Evolutionary conservation across 2,888 invertebrate genomes (phyloP), one percentile per base, ranked within the genome.

Genomic region (Oligia latruncula): DNA sequence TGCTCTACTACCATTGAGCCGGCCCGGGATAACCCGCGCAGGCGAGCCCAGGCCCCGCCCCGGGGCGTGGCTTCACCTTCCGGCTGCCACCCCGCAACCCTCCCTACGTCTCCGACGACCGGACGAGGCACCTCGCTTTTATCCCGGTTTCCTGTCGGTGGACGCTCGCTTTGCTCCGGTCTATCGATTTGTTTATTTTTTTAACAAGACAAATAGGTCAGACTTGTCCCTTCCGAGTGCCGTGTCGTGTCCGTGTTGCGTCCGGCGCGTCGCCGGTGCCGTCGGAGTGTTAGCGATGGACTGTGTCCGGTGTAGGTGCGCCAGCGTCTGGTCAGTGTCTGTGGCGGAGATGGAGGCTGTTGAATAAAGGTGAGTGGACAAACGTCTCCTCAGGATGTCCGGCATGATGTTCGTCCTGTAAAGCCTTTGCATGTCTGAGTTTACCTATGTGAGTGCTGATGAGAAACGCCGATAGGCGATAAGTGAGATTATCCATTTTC

Each of bases 121-220:
- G 93, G 93, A 93, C 93, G 93, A 87, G 90, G 91, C 93, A 91
- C 92, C 93, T 95, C 95, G 94, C 96, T 96, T 96, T 97, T 97
- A 97, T 96, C 94, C 94, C 93, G 93, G 96, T 93, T 96, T 97
- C 96, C 96, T 96, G 96, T 96, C 95, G 95, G 93, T 94, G 95
- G 93, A 94, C 96, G 95, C 96, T 94, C 95, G 96, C 95, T 92
- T 95, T 94, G 93, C 95, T 88, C 90, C 93, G 93, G 95, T 94
- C 94, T 94, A 96, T 96, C 93, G 96, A 96, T 96, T 95, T 96
- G 96, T 97, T 96, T 96, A 95, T 96, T 96, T 96, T 95, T 96
- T 95, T 93, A 93, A 95, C 93, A 93, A 94, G 94, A 93, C 94
- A 93, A 94, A 94, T 94, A 94, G 92, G 91, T 92, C 91, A 92